Evolutionary conservation across 2,113 vertebrate species (phyloP).

Genomic region (Patagioenas fasciata): DNA sequence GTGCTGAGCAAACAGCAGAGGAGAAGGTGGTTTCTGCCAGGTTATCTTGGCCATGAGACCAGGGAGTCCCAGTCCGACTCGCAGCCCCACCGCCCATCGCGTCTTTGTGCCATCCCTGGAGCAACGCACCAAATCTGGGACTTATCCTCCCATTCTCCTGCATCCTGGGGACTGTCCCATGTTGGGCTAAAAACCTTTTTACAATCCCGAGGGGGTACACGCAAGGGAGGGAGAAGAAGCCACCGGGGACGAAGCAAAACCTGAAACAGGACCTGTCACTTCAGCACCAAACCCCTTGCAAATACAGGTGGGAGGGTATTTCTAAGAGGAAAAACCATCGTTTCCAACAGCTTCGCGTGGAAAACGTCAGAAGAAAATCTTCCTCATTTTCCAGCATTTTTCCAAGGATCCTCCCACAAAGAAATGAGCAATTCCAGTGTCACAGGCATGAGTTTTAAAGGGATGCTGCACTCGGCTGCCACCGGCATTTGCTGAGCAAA

Average conservation of each 20-base stretch:
- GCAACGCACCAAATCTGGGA: background rate
- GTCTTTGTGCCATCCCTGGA: background rate
- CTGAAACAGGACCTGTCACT: background rate
- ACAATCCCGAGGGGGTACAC: background rate
- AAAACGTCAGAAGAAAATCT: accelerated
- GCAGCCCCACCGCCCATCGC: background rate
- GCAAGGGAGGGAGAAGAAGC: background rate
- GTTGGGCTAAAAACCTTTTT: background rate
- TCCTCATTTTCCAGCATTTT: background rate
- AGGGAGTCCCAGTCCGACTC: background rate
- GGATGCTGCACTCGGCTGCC: background rate
- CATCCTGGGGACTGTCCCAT: background rate
- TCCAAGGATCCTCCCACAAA: background rate
- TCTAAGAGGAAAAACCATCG: background rate
- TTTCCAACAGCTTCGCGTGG: background rate
- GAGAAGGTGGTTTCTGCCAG: background rate
- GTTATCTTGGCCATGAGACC: background rate
- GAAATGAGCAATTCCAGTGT: background rate
- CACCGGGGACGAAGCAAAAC: background rate
- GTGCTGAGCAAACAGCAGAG: background rate
- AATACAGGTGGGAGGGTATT: background rate
- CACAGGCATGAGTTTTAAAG: background rate
- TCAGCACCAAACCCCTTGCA: background rate
- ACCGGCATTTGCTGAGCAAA: background rate
- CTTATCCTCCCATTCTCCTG: background rate